Conservation (phyloP, 2,888 invertebrate genomes). For the Eumacrocentrus americanus region DNA sequence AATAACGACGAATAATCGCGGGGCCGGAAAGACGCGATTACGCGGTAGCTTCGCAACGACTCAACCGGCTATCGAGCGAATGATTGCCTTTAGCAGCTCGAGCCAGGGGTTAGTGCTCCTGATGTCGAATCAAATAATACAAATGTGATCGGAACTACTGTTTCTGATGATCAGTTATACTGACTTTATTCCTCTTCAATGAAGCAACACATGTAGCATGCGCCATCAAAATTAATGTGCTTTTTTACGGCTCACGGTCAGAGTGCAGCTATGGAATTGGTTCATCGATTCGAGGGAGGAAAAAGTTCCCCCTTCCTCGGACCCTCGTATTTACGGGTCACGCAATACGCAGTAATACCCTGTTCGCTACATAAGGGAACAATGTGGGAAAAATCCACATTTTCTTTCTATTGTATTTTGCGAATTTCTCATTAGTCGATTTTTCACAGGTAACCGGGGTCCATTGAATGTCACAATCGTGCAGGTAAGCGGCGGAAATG, state of each 20-base stretch:
- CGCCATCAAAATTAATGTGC: too few relatives aligned
- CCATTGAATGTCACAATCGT: slow-evolving; percentile 58
- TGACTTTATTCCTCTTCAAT: too few relatives aligned
- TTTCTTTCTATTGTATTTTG: not conserved
- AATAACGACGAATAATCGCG: slow-evolving; percentile 11
- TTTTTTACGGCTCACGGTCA: not conserved
- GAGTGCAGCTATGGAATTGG: not conserved
- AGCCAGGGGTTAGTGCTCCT: not conserved
- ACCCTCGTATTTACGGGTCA: slow-evolving; percentile 15
- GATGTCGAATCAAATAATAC: too few relatives aligned
- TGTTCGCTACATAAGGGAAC: not conserved
- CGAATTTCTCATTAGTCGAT: too few relatives aligned
- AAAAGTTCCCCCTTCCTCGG: too few relatives aligned
- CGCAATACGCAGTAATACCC: slow-evolving; percentile 1
- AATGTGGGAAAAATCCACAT: too few relatives aligned
- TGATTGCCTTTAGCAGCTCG: slow-evolving; percentile 7
- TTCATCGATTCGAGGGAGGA: slow-evolving; percentile 16
- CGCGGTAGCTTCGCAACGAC: not conserved
- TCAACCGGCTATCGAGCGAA: not conserved
- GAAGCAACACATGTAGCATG: too few relatives aligned
- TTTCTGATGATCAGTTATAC: too few relatives aligned
- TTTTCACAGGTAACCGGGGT: slow-evolving; percentile 56
- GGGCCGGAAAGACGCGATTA: slow-evolving; percentile 15
- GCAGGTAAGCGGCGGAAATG: slow-evolving; percentile 53
- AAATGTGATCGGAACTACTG: too few relatives aligned